phyloP scores from a whole-genome alignment of 1,140 invertebrate genomes.

The Chrysomallon squamiferum region DNA sequence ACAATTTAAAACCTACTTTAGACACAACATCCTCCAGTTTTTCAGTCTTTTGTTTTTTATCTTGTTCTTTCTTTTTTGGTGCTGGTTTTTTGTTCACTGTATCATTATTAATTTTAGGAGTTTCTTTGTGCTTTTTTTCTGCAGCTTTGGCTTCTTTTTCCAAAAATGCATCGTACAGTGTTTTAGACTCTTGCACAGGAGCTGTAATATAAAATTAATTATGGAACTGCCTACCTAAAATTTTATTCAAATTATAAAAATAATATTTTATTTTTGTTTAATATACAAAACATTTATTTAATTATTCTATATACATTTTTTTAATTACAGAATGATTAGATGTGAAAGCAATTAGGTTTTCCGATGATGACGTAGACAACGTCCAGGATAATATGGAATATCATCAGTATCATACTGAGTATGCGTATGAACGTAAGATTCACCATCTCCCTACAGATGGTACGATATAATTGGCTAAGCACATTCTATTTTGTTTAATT shows the following conservation, averaged over 20 bases:
- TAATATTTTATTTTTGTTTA: too few species aligned
- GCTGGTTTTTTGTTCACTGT: constrained; percentile 25
- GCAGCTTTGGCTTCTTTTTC: constrained; percentile 37
- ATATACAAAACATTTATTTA: too few species aligned
- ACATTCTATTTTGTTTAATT: too few species aligned
- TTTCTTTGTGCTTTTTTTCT: constrained; percentile 25
- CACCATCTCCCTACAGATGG: constrained; percentile 3
- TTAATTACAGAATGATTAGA: too few species aligned
- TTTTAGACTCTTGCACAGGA: constrained; percentile 58
- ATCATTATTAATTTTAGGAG: constrained; percentile 18
- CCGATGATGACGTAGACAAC: constrained; percentile 13
- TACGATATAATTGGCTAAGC: background rate
- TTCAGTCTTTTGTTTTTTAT: constrained; percentile 32
- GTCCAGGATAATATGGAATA: background rate
- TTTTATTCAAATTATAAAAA: too few species aligned
- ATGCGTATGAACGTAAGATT: too few species aligned
- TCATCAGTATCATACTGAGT: too few species aligned
- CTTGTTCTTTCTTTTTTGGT: constrained; percentile 48
- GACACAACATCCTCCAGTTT: constrained; percentile 39
- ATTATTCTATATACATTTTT: too few species aligned
- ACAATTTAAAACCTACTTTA: constrained; percentile 41
- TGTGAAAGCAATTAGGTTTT: too few species aligned
- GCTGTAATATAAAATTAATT: constrained; percentile 41
- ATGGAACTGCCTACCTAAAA: too few species aligned
- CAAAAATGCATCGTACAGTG: constrained; percentile 60